A percentile compares a stretch with the other conserved stretches of the same genome.
Conservation (phyloP, 2,888 invertebrate species). For the Lymantria dispar region DNA sequence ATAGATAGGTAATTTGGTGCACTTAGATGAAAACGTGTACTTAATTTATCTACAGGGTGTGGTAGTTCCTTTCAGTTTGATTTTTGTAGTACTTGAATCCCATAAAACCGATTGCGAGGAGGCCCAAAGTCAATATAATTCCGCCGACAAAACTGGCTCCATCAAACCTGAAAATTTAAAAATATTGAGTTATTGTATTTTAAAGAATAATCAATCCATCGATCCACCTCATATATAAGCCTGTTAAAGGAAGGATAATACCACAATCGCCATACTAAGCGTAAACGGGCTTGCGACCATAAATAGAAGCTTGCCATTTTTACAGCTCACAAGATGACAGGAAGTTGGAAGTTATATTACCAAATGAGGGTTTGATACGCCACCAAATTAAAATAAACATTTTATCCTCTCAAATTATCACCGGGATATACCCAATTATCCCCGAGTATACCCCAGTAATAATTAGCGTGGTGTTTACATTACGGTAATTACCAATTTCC, state of each 20-base stretch:
- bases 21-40: slow-evolving; percentile 50
- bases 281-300: background rate
- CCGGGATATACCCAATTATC: too few species aligned
- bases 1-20: slow-evolving; percentile 48
- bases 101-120: slow-evolving; percentile 91
- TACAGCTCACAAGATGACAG: too few species aligned
- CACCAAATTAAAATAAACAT: too few species aligned
- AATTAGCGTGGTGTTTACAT: too few species aligned
- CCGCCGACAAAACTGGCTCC: slow-evolving; percentile 92
- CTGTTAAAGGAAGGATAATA: background rate
- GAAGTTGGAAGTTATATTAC: too few species aligned
- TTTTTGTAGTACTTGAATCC: slow-evolving; percentile 94
- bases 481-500: too few species aligned
- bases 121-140: slow-evolving; percentile 89
- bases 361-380: too few species aligned
- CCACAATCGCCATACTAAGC: background rate
- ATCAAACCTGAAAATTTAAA: slow-evolving; percentile 83
- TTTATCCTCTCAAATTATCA: too few species aligned
- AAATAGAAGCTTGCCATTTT: too few species aligned
- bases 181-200: background rate
- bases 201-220: background rate
- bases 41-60: slow-evolving; percentile 87
- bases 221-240: background rate
- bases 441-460: too few species aligned
- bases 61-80: slow-evolving; percentile 92